Evolutionary conservation across 2,797 vertebrate genomes (phyloP), one percentile per base, ranked within the genome.

Genomic region (Sebastes alutus): DNA sequence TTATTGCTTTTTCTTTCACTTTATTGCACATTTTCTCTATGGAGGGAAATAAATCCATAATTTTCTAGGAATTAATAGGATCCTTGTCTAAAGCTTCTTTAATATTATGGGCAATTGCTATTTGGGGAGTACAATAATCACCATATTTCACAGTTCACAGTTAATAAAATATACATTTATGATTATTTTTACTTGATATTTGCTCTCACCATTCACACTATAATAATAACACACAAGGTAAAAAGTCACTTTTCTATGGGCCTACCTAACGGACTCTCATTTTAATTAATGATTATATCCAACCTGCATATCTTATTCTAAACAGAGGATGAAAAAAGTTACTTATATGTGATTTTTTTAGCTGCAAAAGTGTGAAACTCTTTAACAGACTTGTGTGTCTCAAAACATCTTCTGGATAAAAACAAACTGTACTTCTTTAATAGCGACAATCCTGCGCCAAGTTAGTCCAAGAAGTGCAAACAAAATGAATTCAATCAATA

Each of bases 401-500:
- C 10, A 23, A 69, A 56, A 38, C 13, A 38, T 0, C 35, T 35
- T 35, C 11, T 35, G 33, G 33, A 35, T 35, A 33, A 33, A 33
- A 33, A 35, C 0, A 35, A 35, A 35, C 33, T 35, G 33, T 35
- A 2, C 14, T 20, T 23, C 10, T 38, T 35, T 22, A 14, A 14
- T 38, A 3, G 32, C 16, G 2, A 65, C 46, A 66, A 25, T 35
- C 33, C n/a, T 1, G 11, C 1, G 25, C 68, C 64, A n/a, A 5
- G 25, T 72, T 14, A n/a, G 30, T 49, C 32, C 52, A 54, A 49
- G 25, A 25, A 18, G 54, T 4, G 27, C 59, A 25, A 60, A 23
- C 66, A 38, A 14, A 38, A 70, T 9, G 6, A 67, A 78, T 80
- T 81, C 30, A 82, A 74, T 89, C 86, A 84, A 85, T 75, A 35